Evolutionary conservation across 2,797 vertebrate genomes (phyloP).

Genomic region (Sylvia borin): DNA sequence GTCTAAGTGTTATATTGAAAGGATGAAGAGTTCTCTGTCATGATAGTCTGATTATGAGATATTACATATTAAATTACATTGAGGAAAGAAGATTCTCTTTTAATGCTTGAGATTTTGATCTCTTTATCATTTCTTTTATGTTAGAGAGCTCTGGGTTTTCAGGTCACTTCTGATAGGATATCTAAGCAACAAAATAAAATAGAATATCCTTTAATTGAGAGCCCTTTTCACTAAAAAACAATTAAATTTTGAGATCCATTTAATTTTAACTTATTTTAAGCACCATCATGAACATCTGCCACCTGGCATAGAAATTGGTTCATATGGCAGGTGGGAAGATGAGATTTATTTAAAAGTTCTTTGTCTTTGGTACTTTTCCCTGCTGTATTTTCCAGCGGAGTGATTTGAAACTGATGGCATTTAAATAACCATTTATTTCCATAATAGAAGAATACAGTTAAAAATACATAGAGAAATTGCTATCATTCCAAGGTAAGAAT

Average conservation of each 20-base stretch:
- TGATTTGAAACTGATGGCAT: conserved; percentile 72
- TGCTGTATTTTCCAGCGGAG: conserved; percentile 66
- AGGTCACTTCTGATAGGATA: conserved; percentile 51
- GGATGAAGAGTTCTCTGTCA: conserved; percentile 40
- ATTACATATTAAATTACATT: conserved; percentile 2
- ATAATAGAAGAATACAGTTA: conserved; percentile 72
- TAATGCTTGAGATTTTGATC: conserved; percentile 23
- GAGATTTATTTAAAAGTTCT: conserved; percentile 79
- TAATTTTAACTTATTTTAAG: conserved; percentile 79
- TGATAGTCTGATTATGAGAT: conserved; percentile 32
- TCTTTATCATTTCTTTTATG: conserved; percentile 5
- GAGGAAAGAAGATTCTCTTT: background rate
- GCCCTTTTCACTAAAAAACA: conserved; percentile 64
- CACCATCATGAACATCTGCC: conserved; percentile 78
- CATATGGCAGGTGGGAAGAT: conserved; percentile 73
- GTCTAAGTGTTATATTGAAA: conserved; percentile 33
- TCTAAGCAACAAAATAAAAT: conserved; percentile 14
- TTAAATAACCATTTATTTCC: conserved; percentile 77
- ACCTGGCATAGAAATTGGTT: conserved; percentile 76
- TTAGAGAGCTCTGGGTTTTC: conserved; percentile 14
- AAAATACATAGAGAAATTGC: conserved; percentile 71
- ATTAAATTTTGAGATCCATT: conserved; percentile 72
- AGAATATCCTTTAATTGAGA: conserved; percentile 44
- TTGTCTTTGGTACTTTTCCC: conserved; percentile 75
- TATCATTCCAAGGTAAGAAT: conserved; percentile 64